Evolutionary conservation across 2,113 vertebrate species (phyloP).

Genomic region (Pedetes capensis): DNA sequence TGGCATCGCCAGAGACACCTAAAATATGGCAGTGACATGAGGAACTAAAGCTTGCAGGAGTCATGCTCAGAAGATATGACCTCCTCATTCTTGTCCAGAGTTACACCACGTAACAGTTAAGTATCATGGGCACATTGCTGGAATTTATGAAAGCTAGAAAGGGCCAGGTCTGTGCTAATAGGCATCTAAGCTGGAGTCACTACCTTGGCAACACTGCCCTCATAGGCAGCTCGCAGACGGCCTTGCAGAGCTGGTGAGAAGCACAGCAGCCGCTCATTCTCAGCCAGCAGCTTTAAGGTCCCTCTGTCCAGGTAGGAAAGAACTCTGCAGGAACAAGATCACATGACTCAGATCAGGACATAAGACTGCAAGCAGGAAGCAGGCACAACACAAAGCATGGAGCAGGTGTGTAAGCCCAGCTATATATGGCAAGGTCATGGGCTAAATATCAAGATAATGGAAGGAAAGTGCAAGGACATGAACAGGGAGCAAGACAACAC

Average conservation of each 20-base stretch:
- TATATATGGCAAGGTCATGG: neutral
- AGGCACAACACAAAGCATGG: neutral
- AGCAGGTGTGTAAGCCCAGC: neutral
- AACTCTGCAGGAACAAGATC: slow-evolving; percentile 82
- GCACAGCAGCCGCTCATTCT: slow-evolving; percentile 93
- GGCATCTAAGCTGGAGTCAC: neutral
- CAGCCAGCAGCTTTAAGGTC: slow-evolving; percentile 92
- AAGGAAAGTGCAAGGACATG: neutral
- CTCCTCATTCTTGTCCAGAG: neutral
- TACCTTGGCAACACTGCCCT: slow-evolving; percentile 93
- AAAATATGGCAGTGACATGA: slow-evolving; percentile 56
- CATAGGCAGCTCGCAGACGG: slow-evolving; percentile 88
- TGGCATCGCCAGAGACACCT: slow-evolving; percentile 89
- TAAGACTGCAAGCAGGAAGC: neutral
- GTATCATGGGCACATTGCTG: neutral
- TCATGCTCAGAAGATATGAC: neutral
- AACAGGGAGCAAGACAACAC: neutral
- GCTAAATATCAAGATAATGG: neutral
- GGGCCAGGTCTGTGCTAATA: neutral
- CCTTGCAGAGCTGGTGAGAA: slow-evolving; percentile 92
- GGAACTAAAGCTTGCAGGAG: neutral
- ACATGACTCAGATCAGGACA: neutral
- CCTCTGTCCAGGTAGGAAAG: slow-evolving; percentile 92
- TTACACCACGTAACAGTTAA: neutral
- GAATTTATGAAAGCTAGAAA: neutral